Percentiles rank a stretch among this genome's conserved stretches.
These are phyloP conservation scores for Phyllostomus hastatus DNA, from an alignment of 2,113 vertebrate genomes.

Conservation along the genomic window DNA sequence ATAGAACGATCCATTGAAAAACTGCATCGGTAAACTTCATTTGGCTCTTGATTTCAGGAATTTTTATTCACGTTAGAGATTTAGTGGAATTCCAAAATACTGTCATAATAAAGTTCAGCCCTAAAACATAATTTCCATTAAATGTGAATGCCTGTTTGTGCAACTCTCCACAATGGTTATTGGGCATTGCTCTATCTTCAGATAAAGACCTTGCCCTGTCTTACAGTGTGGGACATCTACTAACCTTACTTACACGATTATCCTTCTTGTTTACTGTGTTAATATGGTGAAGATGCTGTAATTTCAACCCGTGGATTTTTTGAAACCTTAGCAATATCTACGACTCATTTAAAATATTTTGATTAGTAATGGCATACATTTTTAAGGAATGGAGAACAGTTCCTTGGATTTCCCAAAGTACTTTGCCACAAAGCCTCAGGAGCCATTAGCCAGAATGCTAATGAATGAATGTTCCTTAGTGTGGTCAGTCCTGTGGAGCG, in stretches of 20 bases:
- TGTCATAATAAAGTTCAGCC: background rate
- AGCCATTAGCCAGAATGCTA: background rate
- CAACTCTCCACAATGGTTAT: background rate
- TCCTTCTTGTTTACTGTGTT: background rate
- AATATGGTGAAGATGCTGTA: background rate
- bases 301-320: background rate
- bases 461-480: background rate
- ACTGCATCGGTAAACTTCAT: background rate
- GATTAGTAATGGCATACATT: background rate
- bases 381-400: background rate
- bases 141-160: background rate
- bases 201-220: background rate
- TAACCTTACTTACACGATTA: background rate
- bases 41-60: background rate
- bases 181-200: background rate
- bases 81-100: background rate
- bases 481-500: background rate
- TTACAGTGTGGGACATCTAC: background rate
- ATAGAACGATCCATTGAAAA: background rate
- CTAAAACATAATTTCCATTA: background rate
- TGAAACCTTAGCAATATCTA: constrained; percentile 3
- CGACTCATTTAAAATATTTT: background rate
- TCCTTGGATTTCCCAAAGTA: background rate
- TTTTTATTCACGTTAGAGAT: background rate
- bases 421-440: background rate